A percentile compares a stretch with the other conserved stretches of the same genome.
phyloP scores from a whole-genome alignment of 2,113 vertebrate genomes.

The Sapayoa aenigma region DNA sequence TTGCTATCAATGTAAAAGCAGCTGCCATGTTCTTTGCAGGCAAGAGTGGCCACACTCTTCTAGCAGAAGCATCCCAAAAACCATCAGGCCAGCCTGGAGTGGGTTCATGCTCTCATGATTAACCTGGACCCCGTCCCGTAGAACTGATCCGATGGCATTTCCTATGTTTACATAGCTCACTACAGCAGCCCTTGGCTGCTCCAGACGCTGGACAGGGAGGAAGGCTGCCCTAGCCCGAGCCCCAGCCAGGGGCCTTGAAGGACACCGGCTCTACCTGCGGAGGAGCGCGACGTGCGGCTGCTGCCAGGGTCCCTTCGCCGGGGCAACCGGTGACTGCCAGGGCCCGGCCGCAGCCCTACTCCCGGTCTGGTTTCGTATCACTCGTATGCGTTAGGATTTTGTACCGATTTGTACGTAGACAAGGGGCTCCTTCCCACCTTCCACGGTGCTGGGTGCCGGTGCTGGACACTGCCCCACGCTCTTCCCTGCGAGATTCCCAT shows the following conservation, averaged over 20 bases:
- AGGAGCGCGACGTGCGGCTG: neutral
- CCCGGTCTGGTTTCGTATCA: neutral
- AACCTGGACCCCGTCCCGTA: neutral
- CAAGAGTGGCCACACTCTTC: neutral
- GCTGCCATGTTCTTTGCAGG: neutral
- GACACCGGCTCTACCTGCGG: neutral
- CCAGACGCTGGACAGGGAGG: neutral
- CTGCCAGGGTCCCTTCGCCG: neutral
- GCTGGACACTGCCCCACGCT: constrained; percentile 33
- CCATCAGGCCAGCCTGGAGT: neutral
- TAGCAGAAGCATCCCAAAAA: neutral
- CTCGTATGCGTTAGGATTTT: neutral
- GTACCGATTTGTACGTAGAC: neutral
- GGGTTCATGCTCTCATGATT: neutral
- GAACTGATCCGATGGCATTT: neutral
- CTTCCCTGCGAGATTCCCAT: neutral
- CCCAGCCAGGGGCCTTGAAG: neutral
- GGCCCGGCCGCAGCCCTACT: neutral
- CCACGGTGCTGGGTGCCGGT: neutral
- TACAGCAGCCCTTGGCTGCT: neutral
- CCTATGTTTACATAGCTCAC: neutral
- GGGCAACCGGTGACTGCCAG: neutral
- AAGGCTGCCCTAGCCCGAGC: neutral
- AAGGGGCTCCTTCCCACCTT: neutral
- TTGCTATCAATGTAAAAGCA: neutral